These are phyloP conservation scores for Sebastes paucispinis DNA, from an alignment of 2,797 vertebrate species.

Conservation along the genomic window DNA sequence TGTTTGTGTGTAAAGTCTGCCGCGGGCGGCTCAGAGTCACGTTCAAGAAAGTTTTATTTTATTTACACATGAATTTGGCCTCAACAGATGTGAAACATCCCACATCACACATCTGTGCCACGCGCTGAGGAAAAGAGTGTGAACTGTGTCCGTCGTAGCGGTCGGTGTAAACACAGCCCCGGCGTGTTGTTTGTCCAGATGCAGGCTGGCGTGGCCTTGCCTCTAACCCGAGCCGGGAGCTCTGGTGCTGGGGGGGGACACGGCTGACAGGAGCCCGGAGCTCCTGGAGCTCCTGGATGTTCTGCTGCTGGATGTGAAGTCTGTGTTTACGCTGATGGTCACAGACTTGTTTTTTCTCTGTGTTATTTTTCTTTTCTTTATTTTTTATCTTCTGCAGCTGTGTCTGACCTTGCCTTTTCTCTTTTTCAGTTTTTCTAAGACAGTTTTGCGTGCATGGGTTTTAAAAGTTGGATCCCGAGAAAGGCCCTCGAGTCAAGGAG, in stretches of 20 bases:
- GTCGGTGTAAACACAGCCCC: neutral
- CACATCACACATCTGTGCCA: too few species aligned
- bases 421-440: neutral
- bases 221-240: conserved; percentile 14
- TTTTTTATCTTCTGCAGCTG: neutral
- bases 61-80: too few species aligned
- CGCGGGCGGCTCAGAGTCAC: neutral
- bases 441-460: neutral
- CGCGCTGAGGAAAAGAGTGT: neutral
- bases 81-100: too few species aligned
- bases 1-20: neutral
- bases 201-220: conserved; percentile 20
- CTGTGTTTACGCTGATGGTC: conserved; percentile 45
- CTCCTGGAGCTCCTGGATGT: neutral
- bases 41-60: neutral
- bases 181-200: neutral
- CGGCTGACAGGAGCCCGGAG: conserved; percentile 22
- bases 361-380: neutral
- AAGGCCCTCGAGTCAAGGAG: neutral
- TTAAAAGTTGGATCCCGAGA: neutral
- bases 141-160: neutral
- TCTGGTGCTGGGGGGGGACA: neutral
- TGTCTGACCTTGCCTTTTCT: conserved; percentile 12
- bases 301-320: neutral
- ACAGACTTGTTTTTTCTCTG: conserved; percentile 1